Evolutionary conservation across 2,888 invertebrate species (phyloP).

Genomic region (Aproaerema taeniolella): DNA sequence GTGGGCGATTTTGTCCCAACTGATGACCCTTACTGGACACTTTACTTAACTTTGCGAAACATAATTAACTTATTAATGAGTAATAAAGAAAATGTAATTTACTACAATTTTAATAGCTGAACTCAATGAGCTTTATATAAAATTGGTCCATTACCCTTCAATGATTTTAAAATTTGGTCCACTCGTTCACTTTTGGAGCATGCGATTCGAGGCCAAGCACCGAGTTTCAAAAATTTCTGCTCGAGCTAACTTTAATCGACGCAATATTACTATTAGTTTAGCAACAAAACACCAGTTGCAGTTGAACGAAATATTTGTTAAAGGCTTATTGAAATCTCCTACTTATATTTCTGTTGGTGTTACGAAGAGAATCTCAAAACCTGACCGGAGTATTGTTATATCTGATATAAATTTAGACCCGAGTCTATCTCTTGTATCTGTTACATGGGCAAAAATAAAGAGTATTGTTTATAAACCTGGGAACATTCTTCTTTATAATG

Average conservation of each 20-base stretch:
- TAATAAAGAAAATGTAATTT: constrained; percentile 3
- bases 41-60: constrained; percentile 9
- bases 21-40: constrained; percentile 7
- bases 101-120: constrained; percentile 9
- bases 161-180: constrained; percentile 16
- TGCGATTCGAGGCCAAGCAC: constrained; percentile 20
- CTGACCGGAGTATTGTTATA: background rate
- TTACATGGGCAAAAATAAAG: constrained; percentile 2
- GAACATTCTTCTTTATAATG: background rate
- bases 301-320: constrained; percentile 2
- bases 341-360: constrained; percentile 5
- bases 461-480: background rate
- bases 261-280: constrained; percentile 12
- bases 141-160: constrained; percentile 13
- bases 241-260: constrained; percentile 12
- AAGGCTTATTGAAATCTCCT: constrained; percentile 4
- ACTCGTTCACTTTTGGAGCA: constrained; percentile 13
- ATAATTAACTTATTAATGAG: constrained; percentile 7
- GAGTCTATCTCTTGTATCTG: background rate
- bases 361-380: background rate
- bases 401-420: background rate
- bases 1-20: constrained; percentile 12
- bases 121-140: constrained; percentile 9
- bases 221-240: constrained; percentile 16
- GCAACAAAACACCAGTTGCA: constrained; percentile 15